Percentiles rank a stretch among this genome's conserved stretches.
phyloP scores from a whole-genome alignment of 2,888 invertebrate species.

The Drosophila anceps region DNA sequence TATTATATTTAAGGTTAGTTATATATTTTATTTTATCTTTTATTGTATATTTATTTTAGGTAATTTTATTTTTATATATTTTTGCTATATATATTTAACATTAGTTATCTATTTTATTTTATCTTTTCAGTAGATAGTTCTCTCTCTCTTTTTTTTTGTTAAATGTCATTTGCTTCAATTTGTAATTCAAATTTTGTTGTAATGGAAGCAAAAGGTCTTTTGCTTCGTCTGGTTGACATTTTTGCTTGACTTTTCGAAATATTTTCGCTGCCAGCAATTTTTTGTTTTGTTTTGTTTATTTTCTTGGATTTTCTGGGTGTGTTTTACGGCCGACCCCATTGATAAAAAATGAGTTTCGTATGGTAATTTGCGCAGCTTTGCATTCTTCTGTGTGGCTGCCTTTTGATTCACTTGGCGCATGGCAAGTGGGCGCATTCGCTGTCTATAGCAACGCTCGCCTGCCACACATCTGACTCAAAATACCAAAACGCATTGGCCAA shows the following conservation, averaged over 20 bases:
- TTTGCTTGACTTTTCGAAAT: conserved; percentile 75
- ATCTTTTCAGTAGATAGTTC: not conserved
- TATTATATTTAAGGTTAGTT: no score
- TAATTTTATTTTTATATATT: not conserved
- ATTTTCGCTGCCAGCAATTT: conserved; percentile 47
- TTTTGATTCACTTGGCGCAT: conserved; percentile 1
- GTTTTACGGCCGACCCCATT: conserved; percentile 58
- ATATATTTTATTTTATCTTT: not conserved
- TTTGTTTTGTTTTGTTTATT: conserved; percentile 13
- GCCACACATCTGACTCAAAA: conserved; percentile 31
- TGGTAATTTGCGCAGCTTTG: conserved; percentile 67
- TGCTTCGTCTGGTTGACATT: conserved; percentile 68
- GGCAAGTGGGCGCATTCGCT: conserved; percentile 42
- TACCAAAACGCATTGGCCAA: conserved; percentile 1
- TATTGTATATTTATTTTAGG: not conserved
- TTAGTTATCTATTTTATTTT: no score
- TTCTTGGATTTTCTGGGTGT: conserved; percentile 61
- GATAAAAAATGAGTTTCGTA: conserved; percentile 70
- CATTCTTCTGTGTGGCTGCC: conserved; percentile 60
- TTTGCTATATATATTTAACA: not conserved
- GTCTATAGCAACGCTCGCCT: not conserved
- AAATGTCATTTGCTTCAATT: conserved; percentile 59
- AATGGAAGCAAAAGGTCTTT: conserved; percentile 31
- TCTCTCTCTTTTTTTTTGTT: conserved; percentile 12
- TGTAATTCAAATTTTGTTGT: conserved; percentile 17